A percentile compares a stretch with the other conserved stretches of the same genome.
These are phyloP conservation scores for Pelagia noctiluca DNA, from an alignment of 30 jellyfish, hydroid and myxozoan species.

Conservation along the genomic window DNA sequence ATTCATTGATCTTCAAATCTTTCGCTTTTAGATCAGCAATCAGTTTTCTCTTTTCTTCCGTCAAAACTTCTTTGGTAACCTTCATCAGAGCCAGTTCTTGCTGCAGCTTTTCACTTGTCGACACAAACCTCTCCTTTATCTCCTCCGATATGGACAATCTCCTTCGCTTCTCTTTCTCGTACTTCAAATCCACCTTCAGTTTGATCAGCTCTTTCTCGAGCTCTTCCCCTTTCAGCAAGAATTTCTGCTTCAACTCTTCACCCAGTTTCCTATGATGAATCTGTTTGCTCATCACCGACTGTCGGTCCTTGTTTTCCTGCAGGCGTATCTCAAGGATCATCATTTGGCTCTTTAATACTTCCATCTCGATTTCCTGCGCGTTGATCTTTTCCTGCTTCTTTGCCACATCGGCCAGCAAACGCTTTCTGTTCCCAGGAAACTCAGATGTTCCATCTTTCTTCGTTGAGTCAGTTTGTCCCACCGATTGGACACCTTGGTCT, in stretches of 20 bases:
- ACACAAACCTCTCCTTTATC: conserved; percentile 48
- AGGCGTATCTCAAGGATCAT: background rate
- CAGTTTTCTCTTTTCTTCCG: background rate
- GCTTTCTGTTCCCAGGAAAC: too few species aligned
- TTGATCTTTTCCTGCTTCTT: background rate
- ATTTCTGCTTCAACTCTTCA: conserved; percentile 41
- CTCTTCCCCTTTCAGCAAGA: conserved; percentile 29
- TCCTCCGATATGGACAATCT: conserved; percentile 43
- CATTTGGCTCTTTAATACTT: conserved; percentile 1
- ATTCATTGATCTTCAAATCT: background rate
- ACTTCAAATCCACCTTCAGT: conserved; percentile 20
- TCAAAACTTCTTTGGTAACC: background rate
- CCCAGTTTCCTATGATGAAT: conserved; percentile 10
- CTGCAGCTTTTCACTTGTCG: conserved; percentile 37
- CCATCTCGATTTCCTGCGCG: background rate
- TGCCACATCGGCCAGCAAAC: conserved; percentile 7
- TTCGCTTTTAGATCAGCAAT: background rate
- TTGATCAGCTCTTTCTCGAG: conserved; percentile 19
- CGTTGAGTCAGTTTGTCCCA: too few species aligned
- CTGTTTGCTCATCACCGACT: conserved; percentile 7
- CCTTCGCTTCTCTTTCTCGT: conserved; percentile 33
- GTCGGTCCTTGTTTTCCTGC: conserved; percentile 13
- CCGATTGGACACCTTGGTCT: too few species aligned
- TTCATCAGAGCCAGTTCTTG: conserved; percentile 33
- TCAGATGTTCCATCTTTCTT: too few species aligned